phyloP scores from a whole-genome alignment of 2,797 vertebrate genomes.

The Pterois miles region DNA sequence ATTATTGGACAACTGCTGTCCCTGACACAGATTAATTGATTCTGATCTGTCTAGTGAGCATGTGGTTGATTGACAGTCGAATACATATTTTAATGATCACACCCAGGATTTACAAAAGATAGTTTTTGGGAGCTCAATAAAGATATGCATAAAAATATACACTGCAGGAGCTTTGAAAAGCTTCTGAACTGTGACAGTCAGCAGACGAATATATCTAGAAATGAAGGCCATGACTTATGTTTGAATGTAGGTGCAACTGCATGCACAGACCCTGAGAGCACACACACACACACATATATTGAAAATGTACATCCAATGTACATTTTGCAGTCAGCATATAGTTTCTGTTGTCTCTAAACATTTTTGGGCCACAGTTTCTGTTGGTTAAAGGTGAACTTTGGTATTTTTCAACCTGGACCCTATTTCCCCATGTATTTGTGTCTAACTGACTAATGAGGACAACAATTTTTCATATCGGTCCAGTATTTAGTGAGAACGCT shows the following conservation, averaged over 20 bases:
- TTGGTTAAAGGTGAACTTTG: background rate
- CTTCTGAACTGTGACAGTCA: background rate
- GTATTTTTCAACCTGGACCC: background rate
- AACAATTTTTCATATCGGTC: background rate
- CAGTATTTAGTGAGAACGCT: background rate
- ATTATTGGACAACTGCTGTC: background rate
- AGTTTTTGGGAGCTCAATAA: background rate
- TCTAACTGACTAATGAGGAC: background rate
- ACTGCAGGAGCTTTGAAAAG: background rate
- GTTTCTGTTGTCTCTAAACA: background rate
- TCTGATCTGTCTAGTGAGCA: slow-evolving; percentile 11
- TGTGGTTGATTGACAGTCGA: slow-evolving; percentile 17
- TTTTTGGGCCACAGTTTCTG: background rate
- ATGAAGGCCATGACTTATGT: background rate
- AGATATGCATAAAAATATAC: background rate
- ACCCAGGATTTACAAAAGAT: background rate
- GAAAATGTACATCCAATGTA: background rate
- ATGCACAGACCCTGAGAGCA: background rate
- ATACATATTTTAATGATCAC: background rate
- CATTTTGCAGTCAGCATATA: background rate
- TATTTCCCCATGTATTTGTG: background rate
- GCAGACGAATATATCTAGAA: slow-evolving; percentile 1
- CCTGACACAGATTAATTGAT: slow-evolving; percentile 20
- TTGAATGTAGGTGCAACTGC: background rate
- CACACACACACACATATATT: too few relatives aligned